phyloP scores from a whole-genome alignment of 2,797 vertebrate species.

The Gobionotothen gibberifrons region DNA sequence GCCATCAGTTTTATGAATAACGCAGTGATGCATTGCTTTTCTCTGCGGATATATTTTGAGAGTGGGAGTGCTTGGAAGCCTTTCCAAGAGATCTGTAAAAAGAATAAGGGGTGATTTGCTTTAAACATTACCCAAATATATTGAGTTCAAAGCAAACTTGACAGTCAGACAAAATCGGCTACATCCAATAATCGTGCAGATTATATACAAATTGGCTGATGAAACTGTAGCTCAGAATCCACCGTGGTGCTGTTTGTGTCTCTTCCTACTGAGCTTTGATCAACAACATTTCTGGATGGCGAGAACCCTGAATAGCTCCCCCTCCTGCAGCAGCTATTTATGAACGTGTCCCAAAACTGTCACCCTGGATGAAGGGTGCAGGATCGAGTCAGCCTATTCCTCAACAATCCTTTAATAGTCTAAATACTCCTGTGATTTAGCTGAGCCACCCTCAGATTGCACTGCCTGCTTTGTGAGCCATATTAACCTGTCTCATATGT shows the following conservation, averaged over 20 bases:
- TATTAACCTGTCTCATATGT: conserved; percentile 30
- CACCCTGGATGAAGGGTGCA: conserved; percentile 46
- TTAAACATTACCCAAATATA: conserved; percentile 53
- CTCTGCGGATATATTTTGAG: conserved; percentile 21
- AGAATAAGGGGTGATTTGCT: conserved; percentile 33
- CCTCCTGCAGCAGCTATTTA: conserved; percentile 59
- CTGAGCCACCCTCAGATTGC: not conserved
- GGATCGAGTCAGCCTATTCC: conserved; percentile 29
- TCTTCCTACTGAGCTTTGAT: conserved; percentile 66
- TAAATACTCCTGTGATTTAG: not conserved
- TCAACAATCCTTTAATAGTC: conserved; percentile 29
- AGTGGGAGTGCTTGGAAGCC: conserved; percentile 38
- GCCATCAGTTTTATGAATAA: conserved; percentile 30
- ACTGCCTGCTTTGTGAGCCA: conserved; percentile 8
- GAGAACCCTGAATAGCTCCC: conserved; percentile 58
- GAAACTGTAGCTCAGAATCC: conserved; percentile 45
- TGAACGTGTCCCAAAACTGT: conserved; percentile 74
- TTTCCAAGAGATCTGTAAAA: conserved; percentile 38
- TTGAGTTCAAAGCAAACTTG: conserved; percentile 52
- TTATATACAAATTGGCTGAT: conserved; percentile 56
- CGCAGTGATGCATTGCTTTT: conserved; percentile 28
- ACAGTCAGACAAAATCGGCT: conserved; percentile 61
- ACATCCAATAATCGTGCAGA: conserved; percentile 48
- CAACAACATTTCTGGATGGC: conserved; percentile 58
- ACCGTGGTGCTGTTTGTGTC: conserved; percentile 23